Percentiles rank a stretch among this genome's conserved stretches.
Conservation (phyloP, 1,140 invertebrate species). For the Ectropis grisescens region DNA sequence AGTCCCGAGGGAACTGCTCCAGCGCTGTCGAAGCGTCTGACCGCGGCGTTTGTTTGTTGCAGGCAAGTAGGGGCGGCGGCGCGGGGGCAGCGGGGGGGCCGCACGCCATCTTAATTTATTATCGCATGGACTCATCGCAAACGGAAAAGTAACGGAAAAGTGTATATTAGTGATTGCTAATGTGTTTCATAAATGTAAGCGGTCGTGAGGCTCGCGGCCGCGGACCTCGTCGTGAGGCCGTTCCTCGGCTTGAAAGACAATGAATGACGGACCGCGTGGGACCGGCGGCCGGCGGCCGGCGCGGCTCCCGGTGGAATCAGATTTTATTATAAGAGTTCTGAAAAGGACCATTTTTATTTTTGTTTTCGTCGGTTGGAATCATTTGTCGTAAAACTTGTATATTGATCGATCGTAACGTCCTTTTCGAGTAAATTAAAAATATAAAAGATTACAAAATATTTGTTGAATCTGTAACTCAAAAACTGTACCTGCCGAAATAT, state of each 20-base stretch:
- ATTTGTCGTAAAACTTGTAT: conserved; percentile 26
- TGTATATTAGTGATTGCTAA: conserved; percentile 44
- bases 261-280: too few relatives aligned
- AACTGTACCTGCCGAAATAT: conserved; percentile 68
- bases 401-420: conserved; percentile 19
- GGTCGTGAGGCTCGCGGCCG: too few relatives aligned
- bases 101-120: conserved; percentile 63
- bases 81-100: conserved; percentile 17
- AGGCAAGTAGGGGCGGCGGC: too few relatives aligned
- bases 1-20: too few relatives aligned
- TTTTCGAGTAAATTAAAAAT: conserved; percentile 29
- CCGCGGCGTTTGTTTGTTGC: too few relatives aligned
- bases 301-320: too few relatives aligned
- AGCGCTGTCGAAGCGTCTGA: too few relatives aligned
- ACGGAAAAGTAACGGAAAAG: conserved; percentile 57
- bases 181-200: conserved; percentile 46
- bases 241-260: too few relatives aligned
- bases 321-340: conserved; percentile 1
- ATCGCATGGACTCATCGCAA: conserved; percentile 59
- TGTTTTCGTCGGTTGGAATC: conserved; percentile 29
- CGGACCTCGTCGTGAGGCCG: too few relatives aligned
- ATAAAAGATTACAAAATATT: conserved; percentile 43
- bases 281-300: too few relatives aligned
- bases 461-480: conserved; percentile 56
- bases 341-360: conserved; percentile 26